Base-by-base conservation (phyloP, 2,888 invertebrate genomes). In the Periphyllus acericola region DNA sequence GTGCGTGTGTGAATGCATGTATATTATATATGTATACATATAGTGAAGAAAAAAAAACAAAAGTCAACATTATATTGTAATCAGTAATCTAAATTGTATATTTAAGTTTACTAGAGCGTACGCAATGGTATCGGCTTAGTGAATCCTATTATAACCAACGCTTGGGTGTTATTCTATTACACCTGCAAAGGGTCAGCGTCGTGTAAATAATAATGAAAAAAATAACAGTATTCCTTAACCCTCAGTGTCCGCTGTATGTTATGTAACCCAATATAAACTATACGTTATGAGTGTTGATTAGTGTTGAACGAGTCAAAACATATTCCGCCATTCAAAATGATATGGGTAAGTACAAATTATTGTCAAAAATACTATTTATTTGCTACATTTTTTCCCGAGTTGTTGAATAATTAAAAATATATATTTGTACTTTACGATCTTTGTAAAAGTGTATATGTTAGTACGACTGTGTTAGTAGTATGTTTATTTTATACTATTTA, bases 21-120 rank as follows among this genome's bases (percentile, higher is more conserved):
- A 4, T 52, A 52, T 52, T 52, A 34, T 32, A 4, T 68, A 66
- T 66, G 34, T 14, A 29, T 40, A 40, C 29, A 11, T n/a, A 75
- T n/a, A 74, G n/a, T 32, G 36, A 82, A 52, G 36, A 75, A 40
- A 21, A 40, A 85, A 66, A 78, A 76, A 84, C 68, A 85, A 84
- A 84, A 76, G 84, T 78, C 84, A 78, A 78, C 76, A 78, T 85
- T 85, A 68, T 81, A 81, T 81, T 46, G 80, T 81, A 87, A 87
- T 81, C 87, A 81, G 81, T 87, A 87, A 87, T 87, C 72, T 87
- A 81, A 87, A 87, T 81, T 74, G 87, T 87, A 80, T 87, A 87
- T 87, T 87, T 87, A 87, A 60, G 81, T 87, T 87, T 81, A 87
- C 87, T 87, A 87, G 87, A 87, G 87, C 87, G 87, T 87, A 87